Evolutionary conservation across 1,140 invertebrate species (phyloP).

Genomic region (Gonioctena quinquepunctata): DNA sequence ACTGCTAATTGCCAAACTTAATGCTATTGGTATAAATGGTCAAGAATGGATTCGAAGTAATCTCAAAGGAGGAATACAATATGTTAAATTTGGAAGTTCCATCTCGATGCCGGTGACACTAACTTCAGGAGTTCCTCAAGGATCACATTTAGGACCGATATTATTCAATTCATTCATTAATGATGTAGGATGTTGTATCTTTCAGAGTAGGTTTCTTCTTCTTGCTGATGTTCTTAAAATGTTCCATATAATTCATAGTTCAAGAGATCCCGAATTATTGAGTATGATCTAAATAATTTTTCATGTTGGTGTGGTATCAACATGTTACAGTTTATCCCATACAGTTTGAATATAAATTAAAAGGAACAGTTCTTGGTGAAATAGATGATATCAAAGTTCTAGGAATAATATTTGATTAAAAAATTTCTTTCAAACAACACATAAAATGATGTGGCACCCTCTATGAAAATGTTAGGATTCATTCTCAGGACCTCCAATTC

Average conservation of each 20-base stretch:
- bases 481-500: too few species aligned
- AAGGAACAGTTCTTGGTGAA: too few species aligned
- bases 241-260: background rate
- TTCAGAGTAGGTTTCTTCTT: background rate
- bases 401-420: background rate
- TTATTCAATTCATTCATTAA: background rate
- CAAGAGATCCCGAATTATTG: background rate
- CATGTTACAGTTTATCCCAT: background rate
- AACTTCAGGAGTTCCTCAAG: background rate
- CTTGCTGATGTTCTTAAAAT: background rate
- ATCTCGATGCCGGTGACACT: background rate
- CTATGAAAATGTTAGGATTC: background rate
- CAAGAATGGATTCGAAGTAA: background rate
- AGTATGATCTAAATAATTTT: background rate
- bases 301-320: background rate
- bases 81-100: background rate
- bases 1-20: too few species aligned
- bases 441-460: background rate
- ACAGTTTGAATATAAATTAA: background rate
- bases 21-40: too few species aligned
- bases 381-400: background rate
- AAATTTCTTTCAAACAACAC: background rate
- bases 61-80: background rate
- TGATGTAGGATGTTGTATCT: background rate
- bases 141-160: background rate